Evolutionary conservation across 2,797 vertebrate species (phyloP), one percentile per base, ranked within the genome.

Genomic region (Coregonus suidteri): DNA sequence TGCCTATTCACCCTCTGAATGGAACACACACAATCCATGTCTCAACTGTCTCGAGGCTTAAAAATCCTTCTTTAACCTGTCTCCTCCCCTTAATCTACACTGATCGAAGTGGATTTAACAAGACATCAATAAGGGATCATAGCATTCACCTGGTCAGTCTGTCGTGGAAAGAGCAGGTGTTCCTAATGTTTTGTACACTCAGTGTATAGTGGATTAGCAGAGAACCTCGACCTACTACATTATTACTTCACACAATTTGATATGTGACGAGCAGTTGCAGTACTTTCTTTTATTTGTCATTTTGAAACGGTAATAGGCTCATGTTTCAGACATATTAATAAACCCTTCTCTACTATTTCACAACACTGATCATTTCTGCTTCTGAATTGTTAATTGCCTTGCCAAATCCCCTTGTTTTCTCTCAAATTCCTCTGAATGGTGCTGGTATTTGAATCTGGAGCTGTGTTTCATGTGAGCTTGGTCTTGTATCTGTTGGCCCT

Each of bases 401-500:
- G 18, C 6, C 56, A 6, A 59, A 59, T 59, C 18, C 54, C 54
- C 54, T 47, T 56, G 66, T 31, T 13, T 71, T 47, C 5, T 20
- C 51, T 62, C 59, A 2, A 20, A 15, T 67, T 30, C 0, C 56
- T 13, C 20, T 20, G 51, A 34, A 69, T 30, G 31, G 69, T 72
- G 14, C 35, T 73, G 64, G 71, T 68, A 70, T 74, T 81, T 81
- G 31, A 13, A 77, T 81, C 76, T 81, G 79, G 72, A 81, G 81
- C 31, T 31, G 13, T 53, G 25, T 53, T 71, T 71, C 51, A 25
- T 72, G 25, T 16, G 35, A 35, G 14, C 37, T 16, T 69, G 35
- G 18, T 69, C 66, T 68, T 93, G 92, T 93, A 89, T 93, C 92
- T 92, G 87, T 92, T 94, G 92, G 92, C 91, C 31, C 31, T 53